Evolutionary conservation across 1,140 invertebrate species (phyloP).

Genomic region (Cepaea nemoralis): DNA sequence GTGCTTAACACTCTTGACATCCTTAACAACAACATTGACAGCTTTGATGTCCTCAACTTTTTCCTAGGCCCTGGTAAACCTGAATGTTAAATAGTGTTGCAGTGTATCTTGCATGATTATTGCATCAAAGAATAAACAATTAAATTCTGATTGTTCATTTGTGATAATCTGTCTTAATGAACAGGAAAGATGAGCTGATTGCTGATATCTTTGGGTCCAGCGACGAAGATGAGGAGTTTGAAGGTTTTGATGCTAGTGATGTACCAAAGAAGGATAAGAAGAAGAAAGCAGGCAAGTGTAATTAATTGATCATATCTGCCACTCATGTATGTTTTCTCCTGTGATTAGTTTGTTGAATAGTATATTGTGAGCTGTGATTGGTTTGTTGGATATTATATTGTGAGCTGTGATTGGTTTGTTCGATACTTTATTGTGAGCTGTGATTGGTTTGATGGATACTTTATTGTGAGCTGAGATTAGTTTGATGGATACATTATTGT

Average conservation of each 20-base stretch:
- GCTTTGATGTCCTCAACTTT: background rate
- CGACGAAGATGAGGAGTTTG: conserved; percentile 74
- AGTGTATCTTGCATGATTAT: background rate
- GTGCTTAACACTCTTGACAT: no score
- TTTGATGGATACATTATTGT: no score
- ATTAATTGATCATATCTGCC: no score
- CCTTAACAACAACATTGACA: no score
- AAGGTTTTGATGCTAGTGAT: conserved; percentile 72
- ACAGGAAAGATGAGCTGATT: conserved; percentile 65
- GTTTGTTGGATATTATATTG: no score
- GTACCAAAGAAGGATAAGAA: conserved; percentile 65
- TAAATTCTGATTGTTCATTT: background rate
- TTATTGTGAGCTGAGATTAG: no score
- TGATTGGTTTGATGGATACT: no score
- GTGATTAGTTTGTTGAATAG: no score
- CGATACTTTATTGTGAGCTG: no score
- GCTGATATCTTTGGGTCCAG: conserved; percentile 74
- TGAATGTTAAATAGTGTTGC: background rate
- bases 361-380: no score
- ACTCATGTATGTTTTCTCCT: no score
- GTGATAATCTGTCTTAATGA: background rate
- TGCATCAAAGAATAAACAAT: background rate
- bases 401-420: no score
- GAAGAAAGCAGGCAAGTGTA: conserved; percentile 60
- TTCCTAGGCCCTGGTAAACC: background rate